Conservation (phyloP, 2,888 invertebrate species). For the Amblyjoppa fuscipennis region DNA sequence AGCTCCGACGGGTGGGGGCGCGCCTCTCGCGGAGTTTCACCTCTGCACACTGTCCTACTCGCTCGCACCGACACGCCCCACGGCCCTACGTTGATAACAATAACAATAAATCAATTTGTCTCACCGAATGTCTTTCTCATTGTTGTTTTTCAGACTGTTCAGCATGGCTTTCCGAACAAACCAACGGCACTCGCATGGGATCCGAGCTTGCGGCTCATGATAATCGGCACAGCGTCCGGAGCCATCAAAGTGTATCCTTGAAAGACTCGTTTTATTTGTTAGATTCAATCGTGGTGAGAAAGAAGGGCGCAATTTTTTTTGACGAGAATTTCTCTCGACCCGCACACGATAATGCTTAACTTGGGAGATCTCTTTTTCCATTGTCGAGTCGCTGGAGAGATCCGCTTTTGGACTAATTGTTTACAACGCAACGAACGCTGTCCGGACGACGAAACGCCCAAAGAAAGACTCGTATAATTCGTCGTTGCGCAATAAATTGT, state of each 20-base stretch:
- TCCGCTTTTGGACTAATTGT: conserved; percentile 18
- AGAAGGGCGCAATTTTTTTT: no score
- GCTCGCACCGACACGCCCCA: conserved; percentile 5
- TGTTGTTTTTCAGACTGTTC: conserved; percentile 91
- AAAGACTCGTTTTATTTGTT: conserved; percentile 80
- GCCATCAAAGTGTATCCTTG: conserved; percentile 93
- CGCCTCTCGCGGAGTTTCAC: conserved; percentile 12
- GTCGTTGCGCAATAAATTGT: conserved; percentile 3
- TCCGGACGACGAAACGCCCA: conserved; percentile 7
- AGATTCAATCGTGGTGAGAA: not conserved
- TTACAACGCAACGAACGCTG: conserved; percentile 6
- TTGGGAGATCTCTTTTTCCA: conserved; percentile 24
- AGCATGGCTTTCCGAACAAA: conserved; percentile 99
- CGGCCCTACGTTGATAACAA: conserved; percentile 33
- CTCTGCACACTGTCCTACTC: conserved; percentile 22
- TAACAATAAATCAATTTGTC: conserved; percentile 1
- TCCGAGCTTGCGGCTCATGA: conserved; percentile 93
- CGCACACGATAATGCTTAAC: not conserved
- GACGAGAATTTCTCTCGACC: no score
- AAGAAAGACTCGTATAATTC: not conserved
- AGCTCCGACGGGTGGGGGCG: not conserved
- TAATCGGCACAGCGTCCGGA: conserved; percentile 97
- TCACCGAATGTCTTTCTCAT: conserved; percentile 32
- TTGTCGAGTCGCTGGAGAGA: conserved; percentile 23
- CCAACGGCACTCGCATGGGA: conserved; percentile 98